These are phyloP conservation scores for Electrona antarctica DNA, from an alignment of 2,113 vertebrate species.

Conservation along the genomic window DNA sequence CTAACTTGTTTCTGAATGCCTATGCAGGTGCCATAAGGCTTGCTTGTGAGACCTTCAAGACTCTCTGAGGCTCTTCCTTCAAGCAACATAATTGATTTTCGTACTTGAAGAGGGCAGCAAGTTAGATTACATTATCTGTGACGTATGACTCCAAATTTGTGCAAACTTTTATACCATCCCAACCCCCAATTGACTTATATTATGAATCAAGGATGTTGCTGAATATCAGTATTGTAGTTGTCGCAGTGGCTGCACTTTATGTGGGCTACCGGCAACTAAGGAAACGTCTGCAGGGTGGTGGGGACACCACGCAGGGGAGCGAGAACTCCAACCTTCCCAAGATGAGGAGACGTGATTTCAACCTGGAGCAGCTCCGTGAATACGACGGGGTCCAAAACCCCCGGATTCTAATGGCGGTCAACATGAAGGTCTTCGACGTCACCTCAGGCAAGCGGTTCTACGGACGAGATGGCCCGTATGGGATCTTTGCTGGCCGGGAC, in stretches of 20 bases:
- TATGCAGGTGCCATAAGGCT: too few relatives aligned
- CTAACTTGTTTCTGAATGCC: too few relatives aligned
- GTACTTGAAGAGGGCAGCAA: too few relatives aligned
- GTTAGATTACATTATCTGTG: too few relatives aligned
- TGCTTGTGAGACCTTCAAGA: too few relatives aligned
- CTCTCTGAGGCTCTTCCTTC: too few relatives aligned
- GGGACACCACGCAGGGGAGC: conserved; percentile 77
- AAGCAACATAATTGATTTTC: too few relatives aligned
- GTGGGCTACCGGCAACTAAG: conserved; percentile 83
- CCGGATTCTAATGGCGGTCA: conserved; percentile 94
- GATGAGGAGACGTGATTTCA: conserved; percentile 97
- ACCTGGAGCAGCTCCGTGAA: conserved; percentile 91
- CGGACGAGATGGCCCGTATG: conserved; percentile 77
- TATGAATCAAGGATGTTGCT: conserved; percentile 75
- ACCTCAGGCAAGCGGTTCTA: conserved; percentile 96
- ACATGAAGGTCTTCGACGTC: conserved; percentile 98
- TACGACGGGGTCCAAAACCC: conserved; percentile 91
- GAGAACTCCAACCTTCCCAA: conserved; percentile 89
- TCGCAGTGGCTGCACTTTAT: conserved; percentile 81
- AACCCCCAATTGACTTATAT: too few relatives aligned
- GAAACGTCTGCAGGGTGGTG: conserved; percentile 69
- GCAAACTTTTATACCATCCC: too few relatives aligned
- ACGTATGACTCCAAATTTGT: too few relatives aligned
- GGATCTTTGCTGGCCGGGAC: too few relatives aligned
- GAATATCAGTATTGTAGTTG: conserved; percentile 78